Conservation (phyloP, 2,797 vertebrate genomes). For the Orientallactaga sibirica region DNA sequence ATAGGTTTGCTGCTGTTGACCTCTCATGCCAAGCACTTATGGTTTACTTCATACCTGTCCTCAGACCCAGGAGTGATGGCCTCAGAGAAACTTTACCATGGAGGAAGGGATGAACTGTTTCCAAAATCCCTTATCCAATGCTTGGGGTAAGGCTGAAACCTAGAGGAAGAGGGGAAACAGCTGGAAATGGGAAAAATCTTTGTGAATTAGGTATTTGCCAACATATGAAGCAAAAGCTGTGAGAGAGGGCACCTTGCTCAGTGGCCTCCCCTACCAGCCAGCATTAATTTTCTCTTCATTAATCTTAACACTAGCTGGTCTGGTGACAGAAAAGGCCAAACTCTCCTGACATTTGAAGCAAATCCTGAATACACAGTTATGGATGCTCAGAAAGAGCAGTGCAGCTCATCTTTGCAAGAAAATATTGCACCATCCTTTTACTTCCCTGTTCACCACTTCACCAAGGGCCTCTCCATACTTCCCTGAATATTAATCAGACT, state of each 20-base stretch:
- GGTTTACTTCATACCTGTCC: not conserved
- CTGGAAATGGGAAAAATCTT: conserved; percentile 13
- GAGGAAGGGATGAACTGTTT: not conserved
- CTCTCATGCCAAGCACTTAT: not conserved
- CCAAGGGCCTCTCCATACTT: not conserved
- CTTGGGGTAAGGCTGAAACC: not conserved
- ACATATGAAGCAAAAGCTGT: not conserved
- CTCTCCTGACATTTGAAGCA: conserved; percentile 38
- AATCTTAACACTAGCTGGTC: not conserved
- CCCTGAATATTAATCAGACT: not conserved
- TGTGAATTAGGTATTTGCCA: not conserved
- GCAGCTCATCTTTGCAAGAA: not conserved
- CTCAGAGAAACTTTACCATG: not conserved
- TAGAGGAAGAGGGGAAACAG: not conserved
- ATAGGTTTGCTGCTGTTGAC: not conserved
- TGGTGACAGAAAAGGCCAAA: conserved; percentile 44
- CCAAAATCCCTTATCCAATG: not conserved
- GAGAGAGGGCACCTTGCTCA: not conserved
- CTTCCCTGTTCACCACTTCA: not conserved
- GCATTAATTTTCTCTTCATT: conserved; percentile 21
- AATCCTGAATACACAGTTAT: not conserved
- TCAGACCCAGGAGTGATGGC: not conserved
- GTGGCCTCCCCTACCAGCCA: not conserved
- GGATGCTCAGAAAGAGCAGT: not conserved
- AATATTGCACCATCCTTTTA: not conserved